phyloP scores from a whole-genome alignment of 37 sponge, comb jelly and placozoan genomes.

The Petrosia ficiformis region DNA sequence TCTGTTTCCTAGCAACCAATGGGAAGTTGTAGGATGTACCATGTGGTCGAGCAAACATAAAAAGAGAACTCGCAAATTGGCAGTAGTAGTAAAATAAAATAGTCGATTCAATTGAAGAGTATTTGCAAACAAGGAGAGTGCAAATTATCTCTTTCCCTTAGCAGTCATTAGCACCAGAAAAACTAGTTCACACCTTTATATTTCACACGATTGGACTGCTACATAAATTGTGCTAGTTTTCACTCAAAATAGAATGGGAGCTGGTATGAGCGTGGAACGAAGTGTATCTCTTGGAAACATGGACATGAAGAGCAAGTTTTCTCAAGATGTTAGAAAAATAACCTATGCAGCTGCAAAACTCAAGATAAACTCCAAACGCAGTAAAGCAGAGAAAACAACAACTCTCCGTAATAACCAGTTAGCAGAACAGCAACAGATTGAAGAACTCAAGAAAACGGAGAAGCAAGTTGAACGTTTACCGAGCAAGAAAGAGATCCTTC shows the following conservation, averaged over 20 bases:
- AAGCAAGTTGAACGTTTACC: not conserved
- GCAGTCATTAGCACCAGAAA: not conserved
- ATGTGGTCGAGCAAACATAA: no score
- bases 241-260: not conserved
- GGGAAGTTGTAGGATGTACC: no score
- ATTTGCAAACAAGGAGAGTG: not conserved
- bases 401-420: not conserved
- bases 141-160: not conserved
- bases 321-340: slow-evolving; percentile 60
- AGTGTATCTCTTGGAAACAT: not conserved
- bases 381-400: slow-evolving; percentile 24
- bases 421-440: not conserved
- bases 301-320: slow-evolving; percentile 26
- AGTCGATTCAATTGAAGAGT: no score
- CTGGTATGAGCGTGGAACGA: not conserved
- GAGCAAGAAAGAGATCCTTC: not conserved
- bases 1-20: no score
- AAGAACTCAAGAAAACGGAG: not conserved
- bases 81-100: no score
- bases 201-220: no score
- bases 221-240: not conserved
- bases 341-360: slow-evolving; percentile 65
- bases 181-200: not conserved
- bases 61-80: no score
- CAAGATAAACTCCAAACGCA: slow-evolving; percentile 32